These are phyloP conservation scores for Elymnias hypermnestra DNA, from an alignment of 1,140 invertebrate genomes.

Conservation along the genomic window DNA sequence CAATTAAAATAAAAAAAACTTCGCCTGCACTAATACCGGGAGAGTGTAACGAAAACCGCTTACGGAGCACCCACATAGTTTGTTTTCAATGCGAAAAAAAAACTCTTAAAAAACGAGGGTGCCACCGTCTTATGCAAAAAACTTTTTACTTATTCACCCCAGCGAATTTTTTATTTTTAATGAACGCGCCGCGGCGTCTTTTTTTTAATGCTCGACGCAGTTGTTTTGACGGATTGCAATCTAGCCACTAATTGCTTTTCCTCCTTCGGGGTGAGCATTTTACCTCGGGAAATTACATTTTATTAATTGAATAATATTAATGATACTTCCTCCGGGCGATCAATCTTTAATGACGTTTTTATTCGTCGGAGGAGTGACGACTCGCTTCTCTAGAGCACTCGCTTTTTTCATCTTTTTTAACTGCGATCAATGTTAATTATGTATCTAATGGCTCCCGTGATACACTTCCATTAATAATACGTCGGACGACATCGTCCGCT, in stretches of 20 bases:
- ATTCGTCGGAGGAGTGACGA: slow-evolving; percentile 57
- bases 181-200: slow-evolving; percentile 68
- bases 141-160: slow-evolving; percentile 73
- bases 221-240: slow-evolving; percentile 75
- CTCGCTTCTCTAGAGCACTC: slow-evolving; percentile 32
- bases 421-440: slow-evolving; percentile 68
- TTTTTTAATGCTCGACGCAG: slow-evolving; percentile 58
- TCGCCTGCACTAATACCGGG: slow-evolving; percentile 47
- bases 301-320: slow-evolving; percentile 77
- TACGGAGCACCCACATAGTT: slow-evolving; percentile 68
- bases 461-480: slow-evolving; percentile 74
- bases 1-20: slow-evolving; percentile 73
- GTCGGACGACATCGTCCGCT: slow-evolving; percentile 56
- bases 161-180: slow-evolving; percentile 68
- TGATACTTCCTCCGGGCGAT: slow-evolving; percentile 69
- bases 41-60: slow-evolving; percentile 72
- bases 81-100: slow-evolving; percentile 54
- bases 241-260: slow-evolving; percentile 76
- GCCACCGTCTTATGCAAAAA: slow-evolving; percentile 73
- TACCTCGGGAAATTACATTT: slow-evolving; percentile 71
- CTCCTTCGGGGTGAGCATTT: slow-evolving; percentile 66
- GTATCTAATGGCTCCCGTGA: slow-evolving; percentile 72
- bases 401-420: slow-evolving; percentile 43
- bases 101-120: slow-evolving; percentile 55
- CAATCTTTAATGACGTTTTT: slow-evolving; percentile 74